phyloP scores from a whole-genome alignment of 1,140 invertebrate genomes.

The Caenorhabditis latens region DNA sequence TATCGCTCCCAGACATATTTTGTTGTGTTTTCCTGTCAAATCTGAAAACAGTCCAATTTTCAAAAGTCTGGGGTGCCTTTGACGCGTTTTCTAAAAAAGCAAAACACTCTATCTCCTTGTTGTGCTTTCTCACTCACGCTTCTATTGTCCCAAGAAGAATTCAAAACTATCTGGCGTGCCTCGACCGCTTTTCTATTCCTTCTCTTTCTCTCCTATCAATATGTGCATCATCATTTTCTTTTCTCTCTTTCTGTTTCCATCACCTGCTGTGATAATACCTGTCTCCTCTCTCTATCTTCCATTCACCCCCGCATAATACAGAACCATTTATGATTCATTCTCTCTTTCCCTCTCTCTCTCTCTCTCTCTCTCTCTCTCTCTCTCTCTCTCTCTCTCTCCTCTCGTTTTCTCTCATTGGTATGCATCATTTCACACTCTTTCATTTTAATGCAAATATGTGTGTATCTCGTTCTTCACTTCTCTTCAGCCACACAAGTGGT shows the following conservation, averaged over 20 bases:
- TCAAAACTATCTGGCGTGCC: too few relatives aligned
- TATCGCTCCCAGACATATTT: too few relatives aligned
- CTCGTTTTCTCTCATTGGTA: conserved; percentile 32
- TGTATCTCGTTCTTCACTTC: not conserved
- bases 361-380: too few relatives aligned
- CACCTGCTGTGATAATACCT: conserved; percentile 44
- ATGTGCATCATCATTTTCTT: conserved; percentile 1
- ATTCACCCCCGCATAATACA: not conserved
- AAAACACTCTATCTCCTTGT: too few relatives aligned
- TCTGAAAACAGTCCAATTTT: too few relatives aligned
- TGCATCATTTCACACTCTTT: conserved; percentile 45
- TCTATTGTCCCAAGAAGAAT: too few relatives aligned
- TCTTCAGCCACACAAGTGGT: too few relatives aligned
- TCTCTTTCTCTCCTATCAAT: not conserved
- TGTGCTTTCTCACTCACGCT: too few relatives aligned
- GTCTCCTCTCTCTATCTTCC: not conserved
- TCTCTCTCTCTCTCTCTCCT: not conserved
- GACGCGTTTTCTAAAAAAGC: too few relatives aligned
- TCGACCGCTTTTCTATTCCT: too few relatives aligned
- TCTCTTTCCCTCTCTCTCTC: conserved; percentile 18
- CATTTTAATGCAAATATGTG: conserved; percentile 37
- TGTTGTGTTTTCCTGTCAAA: too few relatives aligned
- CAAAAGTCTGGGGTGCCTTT: too few relatives aligned
- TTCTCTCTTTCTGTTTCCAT: not conserved
- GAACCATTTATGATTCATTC: conserved; percentile 8